Percentiles rank a stretch among this genome's conserved stretches.
Conservation (phyloP, 2,797 vertebrate species). For the Anniella stebbinsi region DNA sequence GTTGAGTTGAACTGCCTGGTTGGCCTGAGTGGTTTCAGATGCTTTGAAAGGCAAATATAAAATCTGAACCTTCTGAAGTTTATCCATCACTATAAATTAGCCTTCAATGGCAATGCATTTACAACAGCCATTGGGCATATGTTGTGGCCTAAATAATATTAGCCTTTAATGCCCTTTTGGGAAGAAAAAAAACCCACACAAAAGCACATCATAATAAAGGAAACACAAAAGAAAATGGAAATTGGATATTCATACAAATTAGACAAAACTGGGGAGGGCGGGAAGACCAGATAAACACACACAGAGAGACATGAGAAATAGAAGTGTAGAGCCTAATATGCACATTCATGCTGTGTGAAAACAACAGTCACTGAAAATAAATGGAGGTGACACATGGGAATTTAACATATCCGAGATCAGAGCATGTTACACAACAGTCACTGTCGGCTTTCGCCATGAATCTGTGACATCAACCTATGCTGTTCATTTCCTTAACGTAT, state of each 20-base stretch:
- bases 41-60: not conserved
- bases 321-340: not conserved
- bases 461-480: not conserved
- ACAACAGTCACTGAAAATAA: conserved; percentile 45
- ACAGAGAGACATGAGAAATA: not conserved
- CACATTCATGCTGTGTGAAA: not conserved
- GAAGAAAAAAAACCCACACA: too few species aligned
- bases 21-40: not conserved
- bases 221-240: accelerated
- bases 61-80: not conserved
- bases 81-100: conserved; percentile 1
- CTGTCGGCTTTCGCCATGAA: conserved; percentile 28
- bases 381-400: conserved; percentile 13
- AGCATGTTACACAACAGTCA: conserved; percentile 44
- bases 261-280: not conserved
- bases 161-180: not conserved
- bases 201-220: not conserved
- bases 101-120: not conserved
- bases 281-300: not conserved
- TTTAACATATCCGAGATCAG: conserved; percentile 43
- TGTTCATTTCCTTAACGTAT: not conserved
- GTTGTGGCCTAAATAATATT: not conserved
- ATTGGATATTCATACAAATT: accelerated
- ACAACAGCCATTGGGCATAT: not conserved
- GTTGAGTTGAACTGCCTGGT: not conserved